These are phyloP conservation scores for Montifringilla adamsi DNA, from an alignment of 2,113 vertebrate genomes.

Conservation along the genomic window DNA sequence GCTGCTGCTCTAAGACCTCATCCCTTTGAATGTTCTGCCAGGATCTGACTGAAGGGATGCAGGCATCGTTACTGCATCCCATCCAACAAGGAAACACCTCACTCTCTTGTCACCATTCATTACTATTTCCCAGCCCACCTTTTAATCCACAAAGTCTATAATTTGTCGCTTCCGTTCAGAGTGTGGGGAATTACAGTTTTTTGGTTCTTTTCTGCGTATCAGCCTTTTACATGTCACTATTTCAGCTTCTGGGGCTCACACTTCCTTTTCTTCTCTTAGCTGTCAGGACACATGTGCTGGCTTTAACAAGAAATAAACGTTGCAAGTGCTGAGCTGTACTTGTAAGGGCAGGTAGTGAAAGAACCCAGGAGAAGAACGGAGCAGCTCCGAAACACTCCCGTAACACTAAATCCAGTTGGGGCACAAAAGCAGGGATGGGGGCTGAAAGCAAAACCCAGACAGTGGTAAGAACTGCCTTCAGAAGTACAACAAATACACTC, in stretches of 20 bases:
- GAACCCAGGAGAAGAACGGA: accelerated
- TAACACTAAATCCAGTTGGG: not conserved
- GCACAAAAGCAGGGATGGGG: not conserved
- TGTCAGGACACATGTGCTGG: not conserved
- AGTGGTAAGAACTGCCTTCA: not conserved
- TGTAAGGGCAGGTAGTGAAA: accelerated
- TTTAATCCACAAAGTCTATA: not conserved
- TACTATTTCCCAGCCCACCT: not conserved
- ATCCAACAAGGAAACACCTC: not conserved
- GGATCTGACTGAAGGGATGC: accelerated
- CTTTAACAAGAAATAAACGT: not conserved
- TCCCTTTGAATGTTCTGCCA: accelerated
- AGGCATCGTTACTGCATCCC: accelerated
- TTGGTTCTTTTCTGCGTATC: not conserved
- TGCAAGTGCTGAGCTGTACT: not conserved
- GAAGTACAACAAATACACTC: not conserved
- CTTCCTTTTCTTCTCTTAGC: not conserved
- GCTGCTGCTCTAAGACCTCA: not conserved
- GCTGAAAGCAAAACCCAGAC: not conserved
- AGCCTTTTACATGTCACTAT: not conserved
- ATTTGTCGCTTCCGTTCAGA: not conserved
- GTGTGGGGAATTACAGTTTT: not conserved
- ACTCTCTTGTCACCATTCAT: accelerated
- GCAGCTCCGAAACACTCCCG: not conserved
- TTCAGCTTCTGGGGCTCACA: not conserved